Base-by-base conservation (phyloP, 2,113 vertebrate genomes). In the Channa maculata region DNA sequence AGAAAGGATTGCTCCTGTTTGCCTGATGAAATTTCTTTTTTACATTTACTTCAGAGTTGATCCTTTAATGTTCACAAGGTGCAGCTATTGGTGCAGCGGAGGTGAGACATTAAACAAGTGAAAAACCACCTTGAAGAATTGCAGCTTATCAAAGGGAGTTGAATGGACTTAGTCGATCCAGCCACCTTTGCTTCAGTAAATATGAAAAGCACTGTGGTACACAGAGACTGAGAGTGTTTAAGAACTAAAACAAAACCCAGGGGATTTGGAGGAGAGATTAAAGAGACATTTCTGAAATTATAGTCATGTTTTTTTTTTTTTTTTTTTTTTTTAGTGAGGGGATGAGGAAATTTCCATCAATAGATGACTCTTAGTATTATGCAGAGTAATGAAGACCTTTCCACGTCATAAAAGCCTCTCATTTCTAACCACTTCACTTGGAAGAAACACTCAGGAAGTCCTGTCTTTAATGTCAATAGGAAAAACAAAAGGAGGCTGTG, bases 381-480 rank as follows among this genome's bases (percentile, higher is more conserved):
- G 48, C 71, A 77, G 79, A 67, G 44, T 84, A 85, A 88, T 85
- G 66, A 86, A 80, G 70, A 80, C 71, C 62, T 91, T 90, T 89
- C 87, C 84, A 79, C 87, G 82, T 86, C 41, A 64, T 87, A 77
- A 90, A 82, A 85, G 71, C 57, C 15, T 77, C 77, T 85, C 24
- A 63, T 82, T 89, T 80, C 75, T 68, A 80, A 88, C 82, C 82
- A 80, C 88, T 87, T 82, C 65, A 82, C 68, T 80, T 75, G 49
- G 53, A 87, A 57, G 66, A 62, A 78, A 36, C 79, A 55, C 85
- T 85, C 75, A 78, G 81, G 70, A 87, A 83, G 87, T 86, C 80
- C 65, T 15, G 33, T 45, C 71, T 77, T 80, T 87, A 74, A 79
- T 49, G 64, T 89, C 80, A 67, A 80, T 52, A 62, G 79, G 73